Base-by-base conservation (phyloP, 2,797 vertebrate genomes). In the Rhinoraja longicauda region DNA sequence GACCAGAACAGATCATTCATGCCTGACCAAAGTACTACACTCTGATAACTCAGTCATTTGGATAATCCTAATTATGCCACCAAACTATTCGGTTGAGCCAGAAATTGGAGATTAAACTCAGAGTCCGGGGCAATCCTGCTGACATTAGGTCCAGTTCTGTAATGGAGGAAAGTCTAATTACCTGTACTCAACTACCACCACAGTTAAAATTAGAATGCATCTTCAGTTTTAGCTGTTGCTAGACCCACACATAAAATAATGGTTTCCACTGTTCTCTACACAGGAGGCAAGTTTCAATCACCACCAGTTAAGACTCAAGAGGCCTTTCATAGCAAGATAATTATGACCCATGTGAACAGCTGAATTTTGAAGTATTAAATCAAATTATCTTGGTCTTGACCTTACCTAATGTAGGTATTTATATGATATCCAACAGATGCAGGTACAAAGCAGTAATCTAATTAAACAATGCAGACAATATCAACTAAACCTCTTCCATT, bases 391-490 rank as follows among this genome's bases (percentile, higher is more conserved):
- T 19, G n/a, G 2, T 62, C 15, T 17, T 8, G 59, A 62, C 21
- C 90, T 73, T 64, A 72, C 21, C 64, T 39, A 72, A 39, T 72
- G 64, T 21, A 70, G 8, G 15, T 21, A 24, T 17, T 81, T 4
- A 45, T n/a, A 90, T 64, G n/a, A 36, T 36, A 21, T n/a, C 86
- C 1, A 67, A 70, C 26, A 19, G 32, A 64, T 36, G 36, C 13
- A 70, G 32, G 24, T 90, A 72, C 88, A 90, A 39, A 19, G 88
- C 88, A 26, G 67, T 8, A 90, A 90, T 90, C 32, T 13, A 90
- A 72, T 90, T 39, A 72, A 73, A 5, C 36, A 15, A 45, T 53
- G 15, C 70, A 92, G 70, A 57, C 39, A n/a, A 29, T 73, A 67
- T 73, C 90, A 53, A n/a, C 24, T 75, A 39, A 45, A 24, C 26